Base-by-base conservation (phyloP, 2,797 vertebrate genomes). In the Coregonus sp. region DNA sequence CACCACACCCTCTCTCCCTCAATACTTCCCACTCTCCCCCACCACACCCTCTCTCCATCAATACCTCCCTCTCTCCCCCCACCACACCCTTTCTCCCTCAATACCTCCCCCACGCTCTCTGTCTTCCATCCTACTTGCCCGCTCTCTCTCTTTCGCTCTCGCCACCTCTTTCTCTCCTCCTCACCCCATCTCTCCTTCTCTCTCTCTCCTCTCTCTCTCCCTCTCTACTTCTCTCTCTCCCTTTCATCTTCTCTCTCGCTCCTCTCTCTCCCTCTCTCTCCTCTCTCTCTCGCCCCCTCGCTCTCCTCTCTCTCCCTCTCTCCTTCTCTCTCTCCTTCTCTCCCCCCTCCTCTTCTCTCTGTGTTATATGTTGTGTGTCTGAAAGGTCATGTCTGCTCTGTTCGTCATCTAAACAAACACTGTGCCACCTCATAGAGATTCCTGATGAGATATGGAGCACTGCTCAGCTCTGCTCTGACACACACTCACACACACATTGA, bases 341-440 rank as follows among this genome's bases (percentile, higher is more conserved):
- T 61, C 54, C 33, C 31, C 25, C 14, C 18, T 66, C 5, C 20
- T 20, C 56, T 59, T 7, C 56, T 20, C 56, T 66, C n/a, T 20
- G 11, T 47, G 9, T 47, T 47, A 47, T 47, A 47, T 47, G 40
- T 47, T 47, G 40, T 47, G 40, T 47, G 40, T 77, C 92, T 90
- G 88, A 93, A 94, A 95, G 93, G 93, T 95, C 94, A 95, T 89
- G 90, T 90, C 91, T 83, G 85, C 86, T 92, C 91, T 93, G 94
- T 94, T 95, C 94, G 92, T 93, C 91, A 87, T 93, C 92, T 90
- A 92, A 94, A 94, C 91, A 94, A 92, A 91, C 86, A 37, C 66
- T 75, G 72, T 81, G 85, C 87, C 65, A 78, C 86, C 82, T 90
- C 83, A 18, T 83, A 82, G 86, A 84, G 91, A 93, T 93, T 90